A percentile compares a stretch with the other conserved stretches of the same genome.
Evolutionary conservation across 2,113 vertebrate genomes (phyloP).

Genomic region (Pao palembangensis): DNA sequence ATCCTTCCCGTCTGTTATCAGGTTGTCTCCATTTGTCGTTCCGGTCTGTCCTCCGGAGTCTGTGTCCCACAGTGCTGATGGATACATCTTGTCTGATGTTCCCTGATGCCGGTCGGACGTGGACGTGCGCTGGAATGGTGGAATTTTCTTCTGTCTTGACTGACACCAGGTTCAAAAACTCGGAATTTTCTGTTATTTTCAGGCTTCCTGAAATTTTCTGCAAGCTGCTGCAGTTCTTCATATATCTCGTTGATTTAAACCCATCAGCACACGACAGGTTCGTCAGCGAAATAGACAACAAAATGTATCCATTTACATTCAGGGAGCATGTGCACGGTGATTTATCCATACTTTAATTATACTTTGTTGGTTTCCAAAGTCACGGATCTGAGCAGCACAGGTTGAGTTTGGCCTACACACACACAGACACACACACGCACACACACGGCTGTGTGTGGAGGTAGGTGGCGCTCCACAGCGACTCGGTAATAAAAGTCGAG

Average conservation of each 20-base stretch:
- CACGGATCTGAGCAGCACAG: background rate
- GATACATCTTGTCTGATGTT: constrained; percentile 38
- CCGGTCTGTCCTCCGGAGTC: constrained; percentile 59
- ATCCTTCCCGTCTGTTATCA: constrained; percentile 42
- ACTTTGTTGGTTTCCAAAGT: background rate
- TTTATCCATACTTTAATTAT: background rate
- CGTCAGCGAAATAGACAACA: too few species aligned
- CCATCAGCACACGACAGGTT: too few species aligned
- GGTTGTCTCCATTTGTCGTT: constrained; percentile 54
- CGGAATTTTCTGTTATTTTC: background rate
- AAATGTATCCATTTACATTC: too few species aligned
- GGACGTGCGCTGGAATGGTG: constrained; percentile 6
- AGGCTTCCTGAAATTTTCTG: too few species aligned
- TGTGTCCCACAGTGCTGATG: constrained; percentile 52
- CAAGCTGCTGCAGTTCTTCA: too few species aligned
- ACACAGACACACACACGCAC: constrained; percentile 12
- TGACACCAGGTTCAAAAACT: constrained; percentile 33
- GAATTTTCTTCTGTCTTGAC: background rate
- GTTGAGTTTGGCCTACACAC: background rate
- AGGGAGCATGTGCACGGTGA: too few species aligned
- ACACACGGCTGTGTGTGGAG: constrained; percentile 41
- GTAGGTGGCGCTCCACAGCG: constrained; percentile 66
- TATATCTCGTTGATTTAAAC: too few species aligned
- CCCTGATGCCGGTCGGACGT: constrained; percentile 9
- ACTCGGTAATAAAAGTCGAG: constrained; percentile 71